Evolutionary conservation across 2,797 vertebrate genomes (phyloP), one percentile per base, ranked within the genome.

Genomic region (Gephyroberyx darwinii): DNA sequence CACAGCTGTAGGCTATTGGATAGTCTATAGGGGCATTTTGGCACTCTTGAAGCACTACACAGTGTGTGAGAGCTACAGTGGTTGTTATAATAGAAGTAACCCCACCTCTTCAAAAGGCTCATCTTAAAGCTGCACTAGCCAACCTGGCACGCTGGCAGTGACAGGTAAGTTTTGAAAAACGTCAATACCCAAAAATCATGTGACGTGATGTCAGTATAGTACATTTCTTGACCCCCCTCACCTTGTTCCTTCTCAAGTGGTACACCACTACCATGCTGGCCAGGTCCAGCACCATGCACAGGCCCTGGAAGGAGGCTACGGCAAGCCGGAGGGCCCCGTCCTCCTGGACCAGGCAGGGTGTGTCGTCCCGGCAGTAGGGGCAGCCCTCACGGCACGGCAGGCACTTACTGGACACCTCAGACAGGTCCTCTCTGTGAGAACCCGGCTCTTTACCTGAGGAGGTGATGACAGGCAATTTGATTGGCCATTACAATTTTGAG

Each of bases 221-320:
- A n/a, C n/a, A 26, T 26, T 26, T 26, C 26, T 26, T 26, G 26
- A 3, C 26, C 5, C 1, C 26, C 12, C 79, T 94, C 92, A 98
- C 98, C 97, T 99, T 99, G 86, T 95, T 96, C 89, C 94, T 96
- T 85, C 96, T 96, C 86, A 96, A 95, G 85, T 95, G 96, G 94
- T 99, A 98, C 87, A 98, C 95, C 53, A 95, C 87, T 69, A 96
- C 89, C 97, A 98, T 94, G 93, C 93, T 1, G 85, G 94, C 91
- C 81, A 93, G 76, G 85, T 91, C 88, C 83, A 94, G 88, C 83
- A 98, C 91, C 95, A 98, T 95, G 84, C 96, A 98, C 78, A 98
- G 92, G 0, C 93, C 95, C 92, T 99, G 97, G 91, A 98, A 96
- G 50, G 96, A 96, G 94, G 96, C 94, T 91, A 97, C 94, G 4